Conservation (phyloP, 2,888 invertebrate species). For the Antitype chi region DNA sequence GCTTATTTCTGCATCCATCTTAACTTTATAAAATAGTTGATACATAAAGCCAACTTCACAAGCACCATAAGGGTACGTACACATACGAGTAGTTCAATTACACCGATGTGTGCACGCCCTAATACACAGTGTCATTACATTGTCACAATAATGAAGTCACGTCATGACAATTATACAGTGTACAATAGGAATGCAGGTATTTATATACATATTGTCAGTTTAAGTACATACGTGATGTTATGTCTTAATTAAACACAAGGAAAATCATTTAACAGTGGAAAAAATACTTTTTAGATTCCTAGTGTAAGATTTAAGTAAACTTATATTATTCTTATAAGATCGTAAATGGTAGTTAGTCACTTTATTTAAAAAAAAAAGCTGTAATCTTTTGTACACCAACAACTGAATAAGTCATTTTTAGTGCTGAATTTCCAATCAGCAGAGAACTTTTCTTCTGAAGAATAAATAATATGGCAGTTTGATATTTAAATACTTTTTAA, state of each 20-base stretch:
- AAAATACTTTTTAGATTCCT: slow-evolving; percentile 28
- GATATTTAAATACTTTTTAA: too few relatives aligned
- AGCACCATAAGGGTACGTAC: slow-evolving; percentile 30
- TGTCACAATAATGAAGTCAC: slow-evolving; percentile 32
- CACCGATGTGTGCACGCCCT: slow-evolving; percentile 12
- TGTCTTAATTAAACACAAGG: slow-evolving; percentile 18
- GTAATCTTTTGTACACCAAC: background rate
- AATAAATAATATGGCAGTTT: background rate
- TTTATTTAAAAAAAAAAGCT: background rate
- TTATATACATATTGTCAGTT: slow-evolving; percentile 49
- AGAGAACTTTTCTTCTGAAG: background rate
- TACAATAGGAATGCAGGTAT: slow-evolving; percentile 48
- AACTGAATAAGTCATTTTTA: background rate
- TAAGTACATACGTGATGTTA: slow-evolving; percentile 38
- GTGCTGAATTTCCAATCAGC: background rate
- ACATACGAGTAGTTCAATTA: background rate
- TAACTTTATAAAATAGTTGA: slow-evolving; percentile 6
- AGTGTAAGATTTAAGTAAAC: background rate
- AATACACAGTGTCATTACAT: background rate
- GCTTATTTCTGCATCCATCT: slow-evolving; percentile 25
- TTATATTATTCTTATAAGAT: slow-evolving; percentile 1
- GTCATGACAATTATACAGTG: slow-evolving; percentile 5
- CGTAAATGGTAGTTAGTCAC: background rate
- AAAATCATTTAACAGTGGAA: slow-evolving; percentile 19
- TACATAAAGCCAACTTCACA: slow-evolving; percentile 5